phyloP scores from a whole-genome alignment of 2,888 invertebrate species.

The Spisula solida region DNA sequence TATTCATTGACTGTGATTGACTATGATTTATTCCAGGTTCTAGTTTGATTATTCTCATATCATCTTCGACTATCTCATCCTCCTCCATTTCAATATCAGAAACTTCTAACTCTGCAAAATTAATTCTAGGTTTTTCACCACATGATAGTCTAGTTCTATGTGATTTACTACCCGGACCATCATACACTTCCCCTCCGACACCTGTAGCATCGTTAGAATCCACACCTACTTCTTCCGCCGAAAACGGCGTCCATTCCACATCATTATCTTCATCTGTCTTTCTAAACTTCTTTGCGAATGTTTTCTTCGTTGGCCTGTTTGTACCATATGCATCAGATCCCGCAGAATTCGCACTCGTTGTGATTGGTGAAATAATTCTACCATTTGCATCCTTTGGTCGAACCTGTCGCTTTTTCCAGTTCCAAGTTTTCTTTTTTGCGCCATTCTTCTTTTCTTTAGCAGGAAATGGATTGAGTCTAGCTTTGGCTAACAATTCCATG shows the following conservation, averaged over 20 bases:
- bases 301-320: slow-evolving; percentile 35
- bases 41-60: neutral
- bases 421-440: slow-evolving; percentile 52
- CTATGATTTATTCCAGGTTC: neutral
- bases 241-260: slow-evolving; percentile 46
- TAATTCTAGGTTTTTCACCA: slow-evolving; percentile 54
- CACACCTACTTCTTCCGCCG: neutral
- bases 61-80: slow-evolving; percentile 30
- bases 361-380: slow-evolving; percentile 31
- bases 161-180: neutral
- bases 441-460: slow-evolving; percentile 10
- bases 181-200: neutral
- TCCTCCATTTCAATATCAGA: slow-evolving; percentile 59
- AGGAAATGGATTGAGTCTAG: slow-evolving; percentile 42
- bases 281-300: slow-evolving; percentile 33
- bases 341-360: neutral
- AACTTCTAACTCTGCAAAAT: slow-evolving; percentile 64
- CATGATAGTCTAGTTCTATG: slow-evolving; percentile 52
- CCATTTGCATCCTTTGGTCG: slow-evolving; percentile 60
- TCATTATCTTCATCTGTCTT: slow-evolving; percentile 48
- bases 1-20: neutral
- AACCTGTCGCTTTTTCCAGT: slow-evolving; percentile 67
- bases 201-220: slow-evolving; percentile 15
- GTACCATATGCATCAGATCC: slow-evolving; percentile 17
- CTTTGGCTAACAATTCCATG: slow-evolving; percentile 41